Evolutionary conservation across 2,888 invertebrate genomes (phyloP), one percentile per base, ranked within the genome.

Genomic region (Antheraea yamamai): DNA sequence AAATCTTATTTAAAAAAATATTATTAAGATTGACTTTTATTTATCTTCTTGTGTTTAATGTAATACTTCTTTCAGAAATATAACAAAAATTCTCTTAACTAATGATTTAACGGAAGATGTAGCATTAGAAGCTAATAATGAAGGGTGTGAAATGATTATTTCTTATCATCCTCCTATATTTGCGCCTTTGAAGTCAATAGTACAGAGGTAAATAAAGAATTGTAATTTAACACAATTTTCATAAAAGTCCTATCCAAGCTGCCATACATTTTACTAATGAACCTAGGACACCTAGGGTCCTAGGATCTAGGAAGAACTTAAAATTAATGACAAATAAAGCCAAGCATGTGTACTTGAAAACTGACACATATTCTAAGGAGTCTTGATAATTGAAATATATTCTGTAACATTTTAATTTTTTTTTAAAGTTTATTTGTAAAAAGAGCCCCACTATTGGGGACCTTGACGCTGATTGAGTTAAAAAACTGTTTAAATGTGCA

Each of bases 91-190:
- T 74, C 87, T 99, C 75, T 92, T 99, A 61, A 99, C 99, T 3
- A 99, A 99, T 91, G 99, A 99, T 89, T 94, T 99, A 61, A 99
- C 99, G 0, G 97, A 98, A 89, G 96, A 96, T 78, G 99, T 99
- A 0, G 96, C 98, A 84, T 89, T 96, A 35, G 99, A 99, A 93
- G 98, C 98, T 0, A 86, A 97, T 6, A 89, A 93, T 2, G 88
- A 95, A 74, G 95, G 96, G 23, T 96, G 96, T 74, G 96, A 98
- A 88, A 92, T 99, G 91, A 98, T 99, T 76, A 95, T 99, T 76
- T 97, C 98, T 0, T 99, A 99, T 90, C 99, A 99, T 95, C 99
- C 99, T n/a, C 98, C 98, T 26, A 97, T 99, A 87, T 99, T 99
- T 91, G 94, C 95, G 20, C 96, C 98, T 10, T 83, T 99, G 75